phyloP scores from a whole-genome alignment of 1,140 invertebrate genomes.

The Cherax quadricarinatus region DNA sequence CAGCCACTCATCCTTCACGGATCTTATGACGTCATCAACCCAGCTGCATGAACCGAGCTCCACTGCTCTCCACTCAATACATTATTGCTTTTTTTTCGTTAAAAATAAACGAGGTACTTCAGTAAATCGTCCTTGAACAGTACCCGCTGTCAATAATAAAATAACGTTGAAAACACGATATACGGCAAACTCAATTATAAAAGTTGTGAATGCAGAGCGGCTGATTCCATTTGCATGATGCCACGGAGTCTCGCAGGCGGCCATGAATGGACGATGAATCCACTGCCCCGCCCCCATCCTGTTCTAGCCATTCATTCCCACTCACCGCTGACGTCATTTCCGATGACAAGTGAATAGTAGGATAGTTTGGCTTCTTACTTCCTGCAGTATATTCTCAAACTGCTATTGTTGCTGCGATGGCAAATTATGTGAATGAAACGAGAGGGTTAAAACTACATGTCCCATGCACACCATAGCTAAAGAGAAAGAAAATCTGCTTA shows the following conservation, averaged over 20 bases:
- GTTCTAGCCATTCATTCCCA: slow-evolving; percentile 62
- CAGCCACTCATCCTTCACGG: slow-evolving; percentile 32
- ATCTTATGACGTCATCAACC: slow-evolving; percentile 31
- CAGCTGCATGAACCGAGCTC: slow-evolving; percentile 37
- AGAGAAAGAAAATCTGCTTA: too few relatives aligned
- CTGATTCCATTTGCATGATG: slow-evolving; percentile 54
- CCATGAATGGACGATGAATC: slow-evolving; percentile 54
- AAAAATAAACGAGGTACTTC: background rate
- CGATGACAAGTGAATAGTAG: slow-evolving; percentile 48
- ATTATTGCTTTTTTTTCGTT: background rate
- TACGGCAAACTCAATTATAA: background rate
- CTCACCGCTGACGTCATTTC: slow-evolving; percentile 53
- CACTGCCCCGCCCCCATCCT: slow-evolving; percentile 56
- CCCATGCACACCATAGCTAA: too few relatives aligned
- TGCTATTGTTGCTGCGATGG: slow-evolving; percentile 15
- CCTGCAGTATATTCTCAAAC: slow-evolving; percentile 7
- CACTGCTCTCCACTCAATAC: background rate
- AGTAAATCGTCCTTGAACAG: background rate
- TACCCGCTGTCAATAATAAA: too few relatives aligned
- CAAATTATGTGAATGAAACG: slow-evolving; percentile 2
- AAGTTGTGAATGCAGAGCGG: background rate
- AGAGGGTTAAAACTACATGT: too few relatives aligned
- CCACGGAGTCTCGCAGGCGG: slow-evolving; percentile 31
- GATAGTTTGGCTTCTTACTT: slow-evolving; percentile 14
- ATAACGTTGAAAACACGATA: background rate